Evolutionary conservation across 2,888 invertebrate genomes (phyloP).

Genomic region (Callyntrura sp.): DNA sequence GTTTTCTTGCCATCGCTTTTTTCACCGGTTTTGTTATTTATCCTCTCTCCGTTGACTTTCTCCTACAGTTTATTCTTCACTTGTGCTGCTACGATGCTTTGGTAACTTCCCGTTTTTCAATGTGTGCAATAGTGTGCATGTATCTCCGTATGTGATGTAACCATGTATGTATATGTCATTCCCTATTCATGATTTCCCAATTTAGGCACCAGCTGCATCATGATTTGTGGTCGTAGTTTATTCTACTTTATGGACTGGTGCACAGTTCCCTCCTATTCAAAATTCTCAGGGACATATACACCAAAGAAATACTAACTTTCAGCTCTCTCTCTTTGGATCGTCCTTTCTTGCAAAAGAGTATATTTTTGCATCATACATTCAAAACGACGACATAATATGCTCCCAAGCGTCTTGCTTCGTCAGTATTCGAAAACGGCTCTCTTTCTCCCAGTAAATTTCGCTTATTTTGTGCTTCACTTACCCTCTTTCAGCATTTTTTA

Average conservation of each 20-base stretch:
- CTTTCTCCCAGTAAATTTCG: slow-evolving; percentile 57
- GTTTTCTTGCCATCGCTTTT: slow-evolving; percentile 33
- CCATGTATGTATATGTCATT: slow-evolving; percentile 77
- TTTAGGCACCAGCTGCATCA: slow-evolving; percentile 81
- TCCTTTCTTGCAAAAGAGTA: background rate
- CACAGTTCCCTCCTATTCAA: slow-evolving; percentile 43
- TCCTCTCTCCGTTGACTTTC: slow-evolving; percentile 62
- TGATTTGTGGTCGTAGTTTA: slow-evolving; percentile 80
- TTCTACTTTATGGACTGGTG: slow-evolving; percentile 74
- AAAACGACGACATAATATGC: background rate
- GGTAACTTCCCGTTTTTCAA: slow-evolving; percentile 10
- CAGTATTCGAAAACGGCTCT: slow-evolving; percentile 52
- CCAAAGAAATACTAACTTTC: background rate
- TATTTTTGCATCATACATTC: background rate
- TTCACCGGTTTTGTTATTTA: slow-evolving; percentile 48
- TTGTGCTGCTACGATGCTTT: slow-evolving; percentile 56
- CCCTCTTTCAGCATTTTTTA: slow-evolving; percentile 34
- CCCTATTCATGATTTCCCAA: slow-evolving; percentile 82
- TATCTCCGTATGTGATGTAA: no score
- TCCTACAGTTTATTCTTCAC: slow-evolving; percentile 38
- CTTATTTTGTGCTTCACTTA: slow-evolving; percentile 72
- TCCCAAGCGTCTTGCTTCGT: background rate
- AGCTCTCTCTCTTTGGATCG: background rate
- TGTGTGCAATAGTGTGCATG: no score
- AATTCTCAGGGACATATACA: background rate